phyloP scores from a whole-genome alignment of 2,888 invertebrate genomes.

The Notodonta ziczac region DNA sequence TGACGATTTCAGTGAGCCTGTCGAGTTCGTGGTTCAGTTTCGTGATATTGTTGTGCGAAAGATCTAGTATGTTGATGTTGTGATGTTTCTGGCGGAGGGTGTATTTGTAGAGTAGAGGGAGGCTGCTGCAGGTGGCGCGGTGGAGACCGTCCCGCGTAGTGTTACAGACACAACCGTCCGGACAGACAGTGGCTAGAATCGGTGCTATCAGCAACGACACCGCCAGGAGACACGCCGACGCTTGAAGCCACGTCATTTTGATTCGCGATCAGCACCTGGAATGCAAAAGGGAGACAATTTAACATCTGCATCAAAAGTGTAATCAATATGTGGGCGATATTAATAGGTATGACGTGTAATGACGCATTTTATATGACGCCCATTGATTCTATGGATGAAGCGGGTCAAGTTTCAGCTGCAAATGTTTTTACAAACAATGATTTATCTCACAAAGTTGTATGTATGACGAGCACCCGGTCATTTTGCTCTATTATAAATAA shows the following conservation, averaged over 20 bases:
- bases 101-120: slow-evolving; percentile 90
- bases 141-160: slow-evolving; percentile 88
- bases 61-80: slow-evolving; percentile 84
- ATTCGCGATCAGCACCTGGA: slow-evolving; percentile 69
- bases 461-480: slow-evolving; percentile 21
- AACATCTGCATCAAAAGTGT: background rate
- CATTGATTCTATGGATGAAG: slow-evolving; percentile 43
- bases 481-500: slow-evolving; percentile 52
- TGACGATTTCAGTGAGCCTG: slow-evolving; percentile 85
- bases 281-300: slow-evolving; percentile 43
- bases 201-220: slow-evolving; percentile 61
- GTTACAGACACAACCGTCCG: slow-evolving; percentile 83
- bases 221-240: slow-evolving; percentile 59
- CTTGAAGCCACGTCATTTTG: slow-evolving; percentile 66
- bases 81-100: slow-evolving; percentile 78
- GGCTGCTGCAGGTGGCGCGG: slow-evolving; percentile 86
- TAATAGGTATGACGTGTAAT: slow-evolving; percentile 28
- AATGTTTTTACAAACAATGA: slow-evolving; percentile 41
- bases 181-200: slow-evolving; percentile 72
- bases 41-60: slow-evolving; percentile 86
- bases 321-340: background rate
- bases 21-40: slow-evolving; percentile 84
- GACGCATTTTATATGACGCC: slow-evolving; percentile 32
- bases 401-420: slow-evolving; percentile 58
- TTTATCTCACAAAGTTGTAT: slow-evolving; percentile 11